A percentile compares a stretch with the other conserved stretches of the same genome.
Conservation (phyloP, 2,113 vertebrate species). For the Chiloscyllium plagiosum region DNA sequence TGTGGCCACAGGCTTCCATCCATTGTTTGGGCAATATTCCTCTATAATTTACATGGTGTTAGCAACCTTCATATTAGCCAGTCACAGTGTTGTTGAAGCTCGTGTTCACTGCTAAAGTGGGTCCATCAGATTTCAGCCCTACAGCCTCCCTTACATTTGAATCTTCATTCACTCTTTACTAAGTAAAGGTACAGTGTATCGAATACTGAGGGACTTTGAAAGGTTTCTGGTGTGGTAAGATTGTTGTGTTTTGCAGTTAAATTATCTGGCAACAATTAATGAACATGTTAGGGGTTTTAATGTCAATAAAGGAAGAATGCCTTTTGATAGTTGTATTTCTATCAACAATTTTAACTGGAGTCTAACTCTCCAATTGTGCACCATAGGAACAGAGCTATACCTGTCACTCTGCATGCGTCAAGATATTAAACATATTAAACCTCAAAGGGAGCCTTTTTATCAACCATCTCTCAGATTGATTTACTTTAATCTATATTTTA, state of each 20-base stretch:
- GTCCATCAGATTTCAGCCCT: background rate
- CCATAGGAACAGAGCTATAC: background rate
- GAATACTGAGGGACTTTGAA: background rate
- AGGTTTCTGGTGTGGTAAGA: background rate
- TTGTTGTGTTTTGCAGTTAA: background rate
- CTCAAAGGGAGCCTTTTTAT: background rate
- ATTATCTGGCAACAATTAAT: background rate
- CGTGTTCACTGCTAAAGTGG: background rate
- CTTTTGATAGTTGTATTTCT: background rate
- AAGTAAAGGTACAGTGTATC: background rate
- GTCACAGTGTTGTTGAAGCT: background rate
- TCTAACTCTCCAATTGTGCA: background rate
- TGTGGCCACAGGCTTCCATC: background rate
- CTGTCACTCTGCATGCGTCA: background rate
- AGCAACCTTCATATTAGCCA: background rate
- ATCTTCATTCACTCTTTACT: background rate
- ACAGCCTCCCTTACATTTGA: background rate
- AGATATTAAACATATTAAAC: background rate
- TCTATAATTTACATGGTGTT: background rate
- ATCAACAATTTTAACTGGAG: background rate
- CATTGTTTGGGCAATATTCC: background rate
- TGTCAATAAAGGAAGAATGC: background rate
- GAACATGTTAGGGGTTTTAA: background rate
- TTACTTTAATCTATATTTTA: background rate
- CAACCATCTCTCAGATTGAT: background rate